Base-by-base conservation (phyloP, 2,113 vertebrate species). In the Pteronura brasiliensis region DNA sequence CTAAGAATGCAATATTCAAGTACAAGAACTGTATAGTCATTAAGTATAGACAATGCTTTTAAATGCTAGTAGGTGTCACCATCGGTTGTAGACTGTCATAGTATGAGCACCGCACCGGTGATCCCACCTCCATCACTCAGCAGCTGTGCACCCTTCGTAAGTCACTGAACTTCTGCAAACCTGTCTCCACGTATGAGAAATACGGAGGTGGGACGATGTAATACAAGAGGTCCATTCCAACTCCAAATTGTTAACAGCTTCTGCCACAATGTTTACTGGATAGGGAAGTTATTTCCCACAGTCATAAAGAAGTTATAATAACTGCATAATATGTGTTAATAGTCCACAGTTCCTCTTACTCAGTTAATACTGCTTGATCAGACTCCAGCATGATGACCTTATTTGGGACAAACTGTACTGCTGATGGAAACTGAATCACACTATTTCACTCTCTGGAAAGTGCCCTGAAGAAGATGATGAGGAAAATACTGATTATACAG, bases 21-120 rank as follows among this genome's bases (percentile, higher is more conserved):
- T 31, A 80, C 31, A 84, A 92, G 31, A 67, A 96, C 18, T 36
- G n/a, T 6, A 84, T 17, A n/a, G 31, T 55, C 17, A 29, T 52
- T 44, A 36, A 49, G 42, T 15, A 14, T 17, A 72, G 7, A 67
- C 0, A 1, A 44, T 65, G 25, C n/a, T 83, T 86, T 89, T 23
- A 23, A 89, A 23, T 39, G 1, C 5, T 21, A 4, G 31, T 89
- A 65, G 23, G 18, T 77, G 17, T 18, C 2, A 14, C 13, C 3
- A 3, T 6, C 9, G 11, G 34, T 31, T 14, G 29, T 7, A 5
- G 11, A 27, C 7, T 31, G 31, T 47, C n/a, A 63, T 4, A 34
- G 1, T 0, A 55, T 27, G 44, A 39, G 4, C 11, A 1, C 21
- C 2, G 8, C 10, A 21, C 0, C 15, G 39, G 21, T 12, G 42